A percentile compares a stretch with the other conserved stretches of the same genome.
Evolutionary conservation across 2,113 vertebrate species (phyloP).

Genomic region (Phrynocephalus versicolor): DNA sequence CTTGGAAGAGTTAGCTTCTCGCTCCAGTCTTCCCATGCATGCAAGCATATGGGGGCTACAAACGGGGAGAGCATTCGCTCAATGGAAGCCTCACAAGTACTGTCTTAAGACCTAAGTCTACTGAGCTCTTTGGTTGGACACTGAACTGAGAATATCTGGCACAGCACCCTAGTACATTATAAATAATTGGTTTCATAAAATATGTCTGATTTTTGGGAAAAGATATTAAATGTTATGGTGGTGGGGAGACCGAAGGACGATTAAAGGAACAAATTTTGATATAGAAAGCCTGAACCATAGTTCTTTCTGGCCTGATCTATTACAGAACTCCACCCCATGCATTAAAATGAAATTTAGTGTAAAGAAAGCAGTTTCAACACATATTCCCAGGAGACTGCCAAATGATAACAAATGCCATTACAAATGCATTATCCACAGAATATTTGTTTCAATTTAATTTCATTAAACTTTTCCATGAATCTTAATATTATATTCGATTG

Average conservation of each 20-base stretch:
- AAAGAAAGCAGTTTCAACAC: conserved; percentile 1
- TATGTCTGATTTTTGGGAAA: conserved; percentile 22
- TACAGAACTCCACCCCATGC: neutral
- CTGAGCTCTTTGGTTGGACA: neutral
- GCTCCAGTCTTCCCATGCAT: neutral
- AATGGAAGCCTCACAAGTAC: neutral
- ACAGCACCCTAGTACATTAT: neutral
- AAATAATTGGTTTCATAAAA: neutral
- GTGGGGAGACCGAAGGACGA: neutral
- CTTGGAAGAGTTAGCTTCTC: neutral
- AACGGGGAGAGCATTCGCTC: neutral
- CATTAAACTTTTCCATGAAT: conserved; percentile 19
- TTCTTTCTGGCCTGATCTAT: neutral
- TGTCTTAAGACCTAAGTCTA: conserved; percentile 10
- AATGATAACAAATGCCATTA: conserved; percentile 14
- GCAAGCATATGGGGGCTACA: neutral
- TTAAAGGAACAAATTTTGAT: neutral
- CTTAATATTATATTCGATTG: neutral
- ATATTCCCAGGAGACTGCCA: neutral
- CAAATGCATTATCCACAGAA: conserved; percentile 20
- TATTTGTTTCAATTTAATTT: conserved; percentile 15
- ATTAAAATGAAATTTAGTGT: conserved; percentile 4
- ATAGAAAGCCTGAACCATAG: neutral
- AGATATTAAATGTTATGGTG: neutral
- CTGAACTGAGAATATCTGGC: neutral